phyloP scores from a whole-genome alignment of 1,140 invertebrate species.

The Drosophila chauvacae region DNA sequence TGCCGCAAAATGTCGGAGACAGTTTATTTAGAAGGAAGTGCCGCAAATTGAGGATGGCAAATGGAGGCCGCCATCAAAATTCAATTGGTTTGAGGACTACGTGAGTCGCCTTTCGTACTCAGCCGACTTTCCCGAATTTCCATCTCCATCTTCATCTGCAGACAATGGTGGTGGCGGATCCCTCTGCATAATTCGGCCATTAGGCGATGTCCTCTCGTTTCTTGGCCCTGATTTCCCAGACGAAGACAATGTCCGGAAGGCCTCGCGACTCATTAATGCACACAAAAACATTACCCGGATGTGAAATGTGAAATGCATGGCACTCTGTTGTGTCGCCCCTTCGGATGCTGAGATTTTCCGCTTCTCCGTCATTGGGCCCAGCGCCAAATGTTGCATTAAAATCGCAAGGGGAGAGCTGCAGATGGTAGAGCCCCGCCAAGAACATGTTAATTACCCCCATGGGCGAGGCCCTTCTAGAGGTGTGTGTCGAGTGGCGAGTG shows the following conservation, averaged over 20 bases:
- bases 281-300: conserved; percentile 53
- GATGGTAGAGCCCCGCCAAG: background rate
- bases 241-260: conserved; percentile 55
- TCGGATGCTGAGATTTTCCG: conserved; percentile 2
- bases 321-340: conserved; percentile 14
- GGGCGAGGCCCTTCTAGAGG: conserved; percentile 2
- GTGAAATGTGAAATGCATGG: conserved; percentile 48
- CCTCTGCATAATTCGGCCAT: conserved; percentile 71
- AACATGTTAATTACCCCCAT: conserved; percentile 22
- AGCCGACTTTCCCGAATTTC: background rate
- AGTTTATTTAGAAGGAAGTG: conserved; percentile 20
- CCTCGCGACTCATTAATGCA: conserved; percentile 70
- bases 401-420: background rate
- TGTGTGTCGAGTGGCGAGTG: conserved; percentile 10
- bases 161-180: conserved; percentile 44
- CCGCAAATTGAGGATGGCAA: conserved; percentile 36
- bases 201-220: conserved; percentile 52
- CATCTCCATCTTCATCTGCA: conserved; percentile 12
- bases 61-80: conserved; percentile 71
- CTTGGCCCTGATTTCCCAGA: conserved; percentile 40
- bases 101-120: conserved; percentile 59
- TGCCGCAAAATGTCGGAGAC: conserved; percentile 20
- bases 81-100: conserved; percentile 76
- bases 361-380: conserved; percentile 53
- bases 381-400: conserved; percentile 73